Percentiles rank a stretch among this genome's conserved stretches.
These are phyloP conservation scores for Augochlora pura DNA, from an alignment of 1,140 invertebrate genomes.

Conservation along the genomic window DNA sequence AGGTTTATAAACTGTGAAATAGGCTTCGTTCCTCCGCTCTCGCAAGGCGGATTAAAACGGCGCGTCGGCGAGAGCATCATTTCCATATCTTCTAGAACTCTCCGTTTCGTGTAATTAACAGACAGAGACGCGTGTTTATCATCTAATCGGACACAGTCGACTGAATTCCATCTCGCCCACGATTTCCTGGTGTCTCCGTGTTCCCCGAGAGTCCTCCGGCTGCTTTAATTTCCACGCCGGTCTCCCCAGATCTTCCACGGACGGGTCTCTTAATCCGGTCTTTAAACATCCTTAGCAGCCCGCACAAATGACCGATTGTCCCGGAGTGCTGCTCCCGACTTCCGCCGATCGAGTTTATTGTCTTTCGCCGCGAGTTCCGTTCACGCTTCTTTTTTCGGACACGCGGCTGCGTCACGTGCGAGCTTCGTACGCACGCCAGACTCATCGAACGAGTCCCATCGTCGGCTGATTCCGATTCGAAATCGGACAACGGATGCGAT, in stretches of 20 bases:
- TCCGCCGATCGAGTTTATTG: constrained; percentile 67
- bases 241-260: background rate
- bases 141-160: background rate
- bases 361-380: constrained; percentile 42
- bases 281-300: constrained; percentile 65
- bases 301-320: constrained; percentile 53
- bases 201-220: background rate
- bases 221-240: constrained; percentile 34
- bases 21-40: too few relatives aligned
- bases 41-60: too few relatives aligned
- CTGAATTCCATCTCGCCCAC: constrained; percentile 36
- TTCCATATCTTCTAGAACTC: background rate
- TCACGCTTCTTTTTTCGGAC: constrained; percentile 58
- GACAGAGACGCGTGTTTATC: background rate
- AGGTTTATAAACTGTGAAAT: too few relatives aligned
- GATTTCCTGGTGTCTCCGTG: constrained; percentile 27
- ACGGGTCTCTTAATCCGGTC: constrained; percentile 48
- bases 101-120: background rate
- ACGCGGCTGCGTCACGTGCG: constrained; percentile 52
- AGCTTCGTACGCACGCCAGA: background rate
- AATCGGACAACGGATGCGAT: too few relatives aligned
- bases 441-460: background rate
- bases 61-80: background rate
- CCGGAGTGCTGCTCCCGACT: constrained; percentile 43
- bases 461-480: too few relatives aligned